Conservation (phyloP, 37 sponge, comb jelly and placozoan genomes). For the Beroe forskalii region DNA sequence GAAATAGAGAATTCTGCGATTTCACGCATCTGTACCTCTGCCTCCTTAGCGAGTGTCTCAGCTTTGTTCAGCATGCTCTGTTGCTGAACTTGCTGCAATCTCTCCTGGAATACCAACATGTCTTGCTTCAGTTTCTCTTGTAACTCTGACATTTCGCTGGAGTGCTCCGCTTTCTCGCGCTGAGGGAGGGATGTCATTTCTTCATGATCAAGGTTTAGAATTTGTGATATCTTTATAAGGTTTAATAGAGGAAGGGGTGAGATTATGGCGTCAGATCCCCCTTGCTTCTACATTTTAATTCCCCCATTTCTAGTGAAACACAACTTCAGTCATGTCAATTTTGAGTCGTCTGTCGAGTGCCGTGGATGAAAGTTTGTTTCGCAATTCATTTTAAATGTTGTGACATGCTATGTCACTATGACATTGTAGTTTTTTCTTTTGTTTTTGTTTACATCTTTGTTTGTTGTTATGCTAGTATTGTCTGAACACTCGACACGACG, state of each 20-base stretch:
- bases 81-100: conserved; percentile 39
- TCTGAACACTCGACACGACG: no score
- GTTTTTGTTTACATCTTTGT: neutral
- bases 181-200: neutral
- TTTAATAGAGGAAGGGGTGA: neutral
- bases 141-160: conserved; percentile 51
- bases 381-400: no score
- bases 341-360: no score
- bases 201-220: neutral
- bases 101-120: conserved; percentile 56
- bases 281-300: neutral
- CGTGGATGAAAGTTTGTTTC: no score
- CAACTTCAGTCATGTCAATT: neutral
- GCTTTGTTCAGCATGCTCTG: conserved; percentile 56
- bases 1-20: no score
- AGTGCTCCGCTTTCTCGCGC: conserved; percentile 35
- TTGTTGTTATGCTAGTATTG: neutral
- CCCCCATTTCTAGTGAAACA: neutral
- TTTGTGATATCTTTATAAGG: neutral
- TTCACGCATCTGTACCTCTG: conserved; percentile 15
- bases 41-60: conserved; percentile 29
- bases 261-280: neutral
- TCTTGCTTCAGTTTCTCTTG: conserved; percentile 61
- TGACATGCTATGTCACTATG: no score
- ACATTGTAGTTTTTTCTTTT: neutral